Conservation (phyloP, 2,888 invertebrate genomes). For the Zaprionus lineosus region DNA sequence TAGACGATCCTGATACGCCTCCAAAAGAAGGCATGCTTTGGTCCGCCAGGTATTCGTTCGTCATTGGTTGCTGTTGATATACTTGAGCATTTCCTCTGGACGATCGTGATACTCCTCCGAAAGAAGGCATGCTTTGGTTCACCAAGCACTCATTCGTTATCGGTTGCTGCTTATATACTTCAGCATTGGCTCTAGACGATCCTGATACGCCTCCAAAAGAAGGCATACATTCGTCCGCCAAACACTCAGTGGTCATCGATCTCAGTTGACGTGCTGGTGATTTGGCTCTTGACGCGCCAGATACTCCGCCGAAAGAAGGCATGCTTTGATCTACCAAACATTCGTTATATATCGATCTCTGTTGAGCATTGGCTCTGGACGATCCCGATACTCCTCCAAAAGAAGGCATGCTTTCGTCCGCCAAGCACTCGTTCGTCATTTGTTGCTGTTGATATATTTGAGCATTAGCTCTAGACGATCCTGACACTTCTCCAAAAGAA, state of each 20-base stretch:
- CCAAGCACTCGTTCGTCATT: conserved; percentile 3
- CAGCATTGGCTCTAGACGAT: too few relatives aligned
- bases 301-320: conserved; percentile 12
- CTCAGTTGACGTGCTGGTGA: too few relatives aligned
- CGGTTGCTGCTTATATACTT: too few relatives aligned
- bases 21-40: not conserved
- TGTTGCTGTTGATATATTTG: not conserved
- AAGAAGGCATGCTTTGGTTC: too few relatives aligned
- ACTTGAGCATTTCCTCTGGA: not conserved
- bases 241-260: not conserved
- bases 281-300: not conserved
- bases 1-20: too few relatives aligned
- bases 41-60: conserved; percentile 27
- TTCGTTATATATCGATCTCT: conserved; percentile 6
- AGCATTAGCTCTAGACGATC: not conserved
- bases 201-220: too few relatives aligned
- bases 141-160: too few relatives aligned
- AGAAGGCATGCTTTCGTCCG: conserved; percentile 8
- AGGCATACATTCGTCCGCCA: conserved; percentile 19
- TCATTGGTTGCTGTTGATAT: not conserved
- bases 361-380: not conserved
- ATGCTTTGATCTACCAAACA: conserved; percentile 22
- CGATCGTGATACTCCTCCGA: conserved; percentile 10
- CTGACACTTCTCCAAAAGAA: conserved; percentile 18
- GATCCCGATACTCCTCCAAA: not conserved